These are phyloP conservation scores for Flabesymbios commensalis DNA, from an alignment of 2,888 invertebrate species.

Conservation along the genomic window DNA sequence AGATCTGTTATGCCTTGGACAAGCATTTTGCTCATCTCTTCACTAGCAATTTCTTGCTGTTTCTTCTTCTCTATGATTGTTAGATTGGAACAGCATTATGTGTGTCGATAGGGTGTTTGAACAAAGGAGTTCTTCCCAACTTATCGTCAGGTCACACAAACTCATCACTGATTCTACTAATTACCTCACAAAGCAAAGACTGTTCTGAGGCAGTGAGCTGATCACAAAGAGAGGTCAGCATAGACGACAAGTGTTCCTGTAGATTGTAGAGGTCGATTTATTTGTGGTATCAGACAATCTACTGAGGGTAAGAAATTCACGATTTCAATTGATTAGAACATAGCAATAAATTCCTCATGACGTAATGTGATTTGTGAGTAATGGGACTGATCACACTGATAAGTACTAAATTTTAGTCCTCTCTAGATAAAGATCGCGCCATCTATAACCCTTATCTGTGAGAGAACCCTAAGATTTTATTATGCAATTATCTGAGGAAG, in stretches of 20 bases:
- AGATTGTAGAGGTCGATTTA: neutral
- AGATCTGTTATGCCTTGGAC: constrained; percentile 13
- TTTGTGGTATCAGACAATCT: too few species aligned
- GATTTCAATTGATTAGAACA: neutral
- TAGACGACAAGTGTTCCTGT: neutral
- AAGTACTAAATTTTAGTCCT: neutral
- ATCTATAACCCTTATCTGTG: neutral
- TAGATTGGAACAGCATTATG: neutral
- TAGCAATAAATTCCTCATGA: neutral
- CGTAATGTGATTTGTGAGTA: neutral
- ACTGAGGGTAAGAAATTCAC: too few species aligned
- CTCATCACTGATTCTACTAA: neutral
- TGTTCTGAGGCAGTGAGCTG: neutral
- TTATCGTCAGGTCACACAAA: neutral
- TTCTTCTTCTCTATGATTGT: neutral
- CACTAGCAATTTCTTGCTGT: neutral
- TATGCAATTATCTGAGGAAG: neutral
- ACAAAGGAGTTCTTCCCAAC: neutral
- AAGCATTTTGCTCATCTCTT: constrained; percentile 1
- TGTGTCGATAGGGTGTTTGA: neutral
- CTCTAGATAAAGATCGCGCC: neutral
- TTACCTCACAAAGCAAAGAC: neutral
- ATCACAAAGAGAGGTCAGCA: neutral
- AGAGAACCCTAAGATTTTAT: neutral
- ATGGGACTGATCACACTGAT: neutral